Conservation (phyloP, 1,140 invertebrate genomes). For the Macrotrachela quadricornifera region DNA sequence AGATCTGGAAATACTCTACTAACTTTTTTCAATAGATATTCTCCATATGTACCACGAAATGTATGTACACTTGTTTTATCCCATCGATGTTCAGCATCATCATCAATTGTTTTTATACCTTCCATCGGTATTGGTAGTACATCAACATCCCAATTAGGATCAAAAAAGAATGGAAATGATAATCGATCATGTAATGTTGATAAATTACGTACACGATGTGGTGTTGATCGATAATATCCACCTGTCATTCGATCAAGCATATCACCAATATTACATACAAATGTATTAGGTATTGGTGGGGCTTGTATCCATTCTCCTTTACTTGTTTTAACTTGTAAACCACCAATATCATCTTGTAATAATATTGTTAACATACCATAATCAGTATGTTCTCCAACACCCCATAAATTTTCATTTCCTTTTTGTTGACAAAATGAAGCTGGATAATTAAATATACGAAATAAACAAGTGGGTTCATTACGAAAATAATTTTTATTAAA, state of each 20-base stretch:
- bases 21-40: conserved; percentile 4
- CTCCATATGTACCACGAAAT: conserved; percentile 4
- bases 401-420: background rate
- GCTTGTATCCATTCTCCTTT: conserved; percentile 49
- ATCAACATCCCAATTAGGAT: conserved; percentile 3
- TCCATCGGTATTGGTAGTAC: background rate
- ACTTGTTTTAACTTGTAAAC: conserved; percentile 19
- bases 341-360: background rate
- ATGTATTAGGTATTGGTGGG: conserved; percentile 50
- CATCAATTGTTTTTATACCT: background rate
- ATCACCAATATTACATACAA: conserved; percentile 54
- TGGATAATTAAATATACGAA: conserved; percentile 7
- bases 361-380: conserved; percentile 5
- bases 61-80: background rate
- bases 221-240: background rate
- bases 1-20: background rate
- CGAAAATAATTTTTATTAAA: conserved; percentile 1
- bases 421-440: background rate
- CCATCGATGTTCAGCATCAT: conserved; percentile 1
- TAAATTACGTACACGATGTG: background rate
- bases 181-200: background rate
- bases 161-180: conserved; percentile 6
- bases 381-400: conserved; percentile 6
- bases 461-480: background rate
- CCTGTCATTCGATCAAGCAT: conserved; percentile 50